A percentile compares a stretch with the other conserved stretches of the same genome.
phyloP scores from a whole-genome alignment of 2,797 vertebrate species.

The Ctenosaura bakeri region DNA sequence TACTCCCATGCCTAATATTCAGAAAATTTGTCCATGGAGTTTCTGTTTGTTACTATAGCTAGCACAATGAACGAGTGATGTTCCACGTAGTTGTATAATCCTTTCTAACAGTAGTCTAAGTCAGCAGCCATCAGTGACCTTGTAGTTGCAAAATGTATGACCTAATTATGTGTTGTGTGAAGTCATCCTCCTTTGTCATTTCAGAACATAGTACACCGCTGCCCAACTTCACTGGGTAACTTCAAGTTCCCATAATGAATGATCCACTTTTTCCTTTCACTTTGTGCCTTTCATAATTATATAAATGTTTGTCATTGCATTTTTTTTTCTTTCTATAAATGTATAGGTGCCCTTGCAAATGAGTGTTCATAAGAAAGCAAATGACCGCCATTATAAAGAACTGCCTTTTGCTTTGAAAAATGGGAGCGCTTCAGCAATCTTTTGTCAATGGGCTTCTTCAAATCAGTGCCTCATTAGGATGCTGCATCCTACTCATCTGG shows the following conservation, averaged over 20 bases:
- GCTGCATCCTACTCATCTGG: conserved; percentile 17
- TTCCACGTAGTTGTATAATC: background rate
- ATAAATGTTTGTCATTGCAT: background rate
- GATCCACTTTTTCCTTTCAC: background rate
- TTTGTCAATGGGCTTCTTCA: conserved; percentile 46
- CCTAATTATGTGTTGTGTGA: background rate
- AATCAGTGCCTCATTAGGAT: conserved; percentile 30
- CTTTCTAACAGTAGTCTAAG: background rate
- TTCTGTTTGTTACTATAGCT: background rate
- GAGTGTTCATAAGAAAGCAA: background rate
- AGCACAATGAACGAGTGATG: background rate
- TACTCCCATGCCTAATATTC: background rate
- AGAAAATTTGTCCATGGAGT: background rate
- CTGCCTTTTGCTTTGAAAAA: conserved; percentile 23
- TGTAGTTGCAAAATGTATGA: background rate
- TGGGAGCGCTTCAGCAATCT: conserved; percentile 22
- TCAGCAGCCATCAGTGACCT: background rate
- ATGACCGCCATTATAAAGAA: background rate
- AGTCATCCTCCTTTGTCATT: background rate
- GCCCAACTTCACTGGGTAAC: background rate
- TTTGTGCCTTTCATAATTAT: background rate
- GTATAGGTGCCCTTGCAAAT: conserved; percentile 29
- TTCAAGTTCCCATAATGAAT: background rate
- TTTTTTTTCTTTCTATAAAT: background rate
- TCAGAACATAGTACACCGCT: background rate